A percentile compares a stretch with the other conserved stretches of the same genome.
phyloP scores from a whole-genome alignment of 1,140 invertebrate genomes.

The Pinna nobilis region DNA sequence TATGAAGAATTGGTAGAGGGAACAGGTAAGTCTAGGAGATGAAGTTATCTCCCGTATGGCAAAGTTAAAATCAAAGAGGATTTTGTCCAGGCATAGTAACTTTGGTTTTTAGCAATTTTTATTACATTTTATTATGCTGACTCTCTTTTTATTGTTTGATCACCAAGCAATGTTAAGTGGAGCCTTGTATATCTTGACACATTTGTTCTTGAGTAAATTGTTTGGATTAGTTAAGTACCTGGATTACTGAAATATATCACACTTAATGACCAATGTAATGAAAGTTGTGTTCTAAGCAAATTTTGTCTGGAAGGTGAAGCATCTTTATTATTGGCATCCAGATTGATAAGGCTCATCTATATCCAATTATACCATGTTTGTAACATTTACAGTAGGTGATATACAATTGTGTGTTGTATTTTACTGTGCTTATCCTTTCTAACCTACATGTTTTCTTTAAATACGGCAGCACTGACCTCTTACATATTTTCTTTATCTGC shows the following conservation, averaged over 20 bases:
- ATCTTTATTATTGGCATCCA: too few species aligned
- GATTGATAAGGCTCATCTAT: too few species aligned
- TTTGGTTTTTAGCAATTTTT: not conserved
- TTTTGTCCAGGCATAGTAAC: not conserved
- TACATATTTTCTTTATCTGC: conserved; percentile 7
- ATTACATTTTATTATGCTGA: not conserved
- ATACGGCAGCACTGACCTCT: not conserved
- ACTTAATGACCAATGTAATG: not conserved
- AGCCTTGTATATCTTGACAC: not conserved
- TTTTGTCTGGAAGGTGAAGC: too few species aligned
- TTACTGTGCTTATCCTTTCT: not conserved
- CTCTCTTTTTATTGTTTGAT: not conserved
- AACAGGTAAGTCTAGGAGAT: conserved; percentile 81
- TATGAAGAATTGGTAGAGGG: conserved; percentile 99
- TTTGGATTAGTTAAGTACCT: too few species aligned
- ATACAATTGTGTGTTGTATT: not conserved
- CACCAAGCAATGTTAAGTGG: not conserved
- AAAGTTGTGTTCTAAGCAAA: too few species aligned
- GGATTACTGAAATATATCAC: too few species aligned
- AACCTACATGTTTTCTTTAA: not conserved
- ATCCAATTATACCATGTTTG: not conserved
- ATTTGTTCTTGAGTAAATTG: too few species aligned
- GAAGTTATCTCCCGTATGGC: not conserved
- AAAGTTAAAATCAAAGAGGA: not conserved
- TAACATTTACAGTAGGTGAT: not conserved